Evolutionary conservation across 2,797 vertebrate species (phyloP).

Genomic region (Vultur gryphus): DNA sequence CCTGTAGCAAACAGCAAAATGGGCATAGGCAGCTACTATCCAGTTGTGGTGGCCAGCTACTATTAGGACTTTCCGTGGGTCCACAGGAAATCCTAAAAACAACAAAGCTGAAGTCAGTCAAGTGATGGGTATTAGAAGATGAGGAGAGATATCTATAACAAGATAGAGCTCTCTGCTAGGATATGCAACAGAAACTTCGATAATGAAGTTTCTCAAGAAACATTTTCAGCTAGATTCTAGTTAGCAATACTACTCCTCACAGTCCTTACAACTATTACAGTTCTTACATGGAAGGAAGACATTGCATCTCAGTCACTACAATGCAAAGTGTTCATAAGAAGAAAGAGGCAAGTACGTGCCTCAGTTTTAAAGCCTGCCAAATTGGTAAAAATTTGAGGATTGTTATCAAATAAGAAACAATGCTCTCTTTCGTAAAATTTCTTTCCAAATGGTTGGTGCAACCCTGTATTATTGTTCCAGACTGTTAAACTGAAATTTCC

Average conservation of each 20-base stretch:
- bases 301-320: not conserved
- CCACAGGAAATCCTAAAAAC: slow-evolving; percentile 84
- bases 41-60: slow-evolving; percentile 98
- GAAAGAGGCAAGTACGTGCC: not conserved
- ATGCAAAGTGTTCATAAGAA: not conserved
- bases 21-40: slow-evolving; percentile 97
- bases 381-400: not conserved
- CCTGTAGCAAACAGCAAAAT: slow-evolving; percentile 99
- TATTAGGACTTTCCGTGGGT: slow-evolving; percentile 95
- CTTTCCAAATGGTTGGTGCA: not conserved
- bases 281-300: not conserved
- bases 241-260: not conserved
- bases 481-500: not conserved
- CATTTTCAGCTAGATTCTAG: not conserved
- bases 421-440: not conserved
- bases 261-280: not conserved
- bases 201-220: not conserved
- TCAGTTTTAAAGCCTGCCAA: not conserved
- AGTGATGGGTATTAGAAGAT: not conserved
- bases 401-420: not conserved
- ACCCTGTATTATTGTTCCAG: not conserved
- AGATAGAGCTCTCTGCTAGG: not conserved
- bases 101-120: not conserved
- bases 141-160: not conserved
- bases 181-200: not conserved